Conservation (phyloP, 2,888 invertebrate genomes). For the Taenaris catops region DNA sequence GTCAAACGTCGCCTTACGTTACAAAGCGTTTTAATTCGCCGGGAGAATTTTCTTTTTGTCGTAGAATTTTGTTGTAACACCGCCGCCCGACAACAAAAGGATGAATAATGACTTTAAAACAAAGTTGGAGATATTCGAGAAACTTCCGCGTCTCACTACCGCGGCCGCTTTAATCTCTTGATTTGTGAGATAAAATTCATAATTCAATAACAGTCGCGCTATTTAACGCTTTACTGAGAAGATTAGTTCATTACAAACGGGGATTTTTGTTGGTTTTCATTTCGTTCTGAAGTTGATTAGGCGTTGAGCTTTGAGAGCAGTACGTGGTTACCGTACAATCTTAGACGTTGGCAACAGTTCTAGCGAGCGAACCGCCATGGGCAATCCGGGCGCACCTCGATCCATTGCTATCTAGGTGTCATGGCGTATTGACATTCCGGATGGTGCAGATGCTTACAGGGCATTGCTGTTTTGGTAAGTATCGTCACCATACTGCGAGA, state of each 20-base stretch:
- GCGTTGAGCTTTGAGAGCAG: too few relatives aligned
- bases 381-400: too few relatives aligned
- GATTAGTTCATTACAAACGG: slow-evolving; percentile 5
- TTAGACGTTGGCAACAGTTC: too few relatives aligned
- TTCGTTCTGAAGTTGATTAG: too few relatives aligned
- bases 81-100: slow-evolving; percentile 68
- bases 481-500: too few relatives aligned
- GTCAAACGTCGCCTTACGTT: slow-evolving; percentile 32
- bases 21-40: slow-evolving; percentile 67
- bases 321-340: too few relatives aligned
- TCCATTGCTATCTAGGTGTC: too few relatives aligned
- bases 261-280: slow-evolving; percentile 1
- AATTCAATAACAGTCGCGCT: slow-evolving; percentile 10
- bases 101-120: slow-evolving; percentile 74
- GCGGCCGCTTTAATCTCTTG: slow-evolving; percentile 25
- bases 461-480: too few relatives aligned
- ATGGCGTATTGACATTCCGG: too few relatives aligned
- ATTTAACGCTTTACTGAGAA: slow-evolving; percentile 7
- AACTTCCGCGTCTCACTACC: slow-evolving; percentile 51
- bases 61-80: slow-evolving; percentile 63
- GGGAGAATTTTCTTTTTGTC: slow-evolving; percentile 66
- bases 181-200: slow-evolving; percentile 19
- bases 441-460: too few relatives aligned
- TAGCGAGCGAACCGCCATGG: too few relatives aligned
- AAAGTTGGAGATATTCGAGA: slow-evolving; percentile 65